Percentiles rank a stretch among this genome's conserved stretches.
These are phyloP conservation scores for Cassiopea xamachana DNA, from an alignment of 30 jellyfish, hydroid and myxozoan genomes.

Conservation along the genomic window DNA sequence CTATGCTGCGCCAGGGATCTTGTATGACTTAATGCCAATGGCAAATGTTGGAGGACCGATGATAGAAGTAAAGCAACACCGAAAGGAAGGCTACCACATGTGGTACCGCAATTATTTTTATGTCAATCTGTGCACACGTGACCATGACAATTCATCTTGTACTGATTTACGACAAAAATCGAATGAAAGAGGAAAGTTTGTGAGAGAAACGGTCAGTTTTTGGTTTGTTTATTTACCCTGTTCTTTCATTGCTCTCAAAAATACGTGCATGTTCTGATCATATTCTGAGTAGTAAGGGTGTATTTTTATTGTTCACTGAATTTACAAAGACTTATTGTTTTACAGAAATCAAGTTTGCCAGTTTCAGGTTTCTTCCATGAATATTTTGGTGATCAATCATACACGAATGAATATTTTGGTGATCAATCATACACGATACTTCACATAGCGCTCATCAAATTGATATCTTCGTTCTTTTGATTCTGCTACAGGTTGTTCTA, in stretches of 20 bases:
- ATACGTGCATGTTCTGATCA: not conserved
- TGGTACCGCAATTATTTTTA: conserved; percentile 71
- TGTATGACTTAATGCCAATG: conserved; percentile 86
- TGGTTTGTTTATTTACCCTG: not conserved
- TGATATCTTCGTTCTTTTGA: not conserved
- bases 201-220: conserved; percentile 46
- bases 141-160: conserved; percentile 91
- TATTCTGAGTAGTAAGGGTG: not conserved
- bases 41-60: conserved; percentile 87
- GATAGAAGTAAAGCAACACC: conserved; percentile 71
- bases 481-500: conserved; percentile 38
- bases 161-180: conserved; percentile 24
- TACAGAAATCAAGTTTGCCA: no score
- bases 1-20: conserved; percentile 70
- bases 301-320: no score
- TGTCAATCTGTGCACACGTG: conserved; percentile 82
- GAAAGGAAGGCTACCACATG: conserved; percentile 7
- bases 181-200: conserved; percentile 49
- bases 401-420: no score
- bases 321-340: no score
- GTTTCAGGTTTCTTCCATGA: no score
- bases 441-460: no score
- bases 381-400: no score
- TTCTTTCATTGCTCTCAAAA: not conserved
- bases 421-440: no score